Conservation (phyloP, 92 coral and sea anemone genomes). For the Porites lobata region DNA sequence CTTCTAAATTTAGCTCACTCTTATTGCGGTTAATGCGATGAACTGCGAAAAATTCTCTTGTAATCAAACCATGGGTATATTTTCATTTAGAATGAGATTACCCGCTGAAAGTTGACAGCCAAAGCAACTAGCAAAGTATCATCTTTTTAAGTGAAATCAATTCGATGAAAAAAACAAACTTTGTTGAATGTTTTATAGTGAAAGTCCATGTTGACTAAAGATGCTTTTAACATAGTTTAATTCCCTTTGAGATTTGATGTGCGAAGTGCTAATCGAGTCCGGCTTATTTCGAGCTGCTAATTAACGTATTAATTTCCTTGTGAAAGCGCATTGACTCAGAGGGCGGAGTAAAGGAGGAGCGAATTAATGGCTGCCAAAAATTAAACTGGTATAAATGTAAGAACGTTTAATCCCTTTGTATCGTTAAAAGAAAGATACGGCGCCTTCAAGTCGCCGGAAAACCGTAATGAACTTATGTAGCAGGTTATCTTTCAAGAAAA, state of each 20-base stretch:
- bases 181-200: not conserved
- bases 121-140: not conserved
- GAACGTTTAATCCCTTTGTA: slow-evolving; percentile 29
- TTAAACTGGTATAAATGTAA: slow-evolving; percentile 18
- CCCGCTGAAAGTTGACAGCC: not conserved
- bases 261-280: slow-evolving; percentile 21
- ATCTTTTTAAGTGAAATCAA: not conserved
- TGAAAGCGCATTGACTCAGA: slow-evolving; percentile 19
- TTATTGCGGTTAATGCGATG: not conserved
- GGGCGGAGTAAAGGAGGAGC: slow-evolving; percentile 41
- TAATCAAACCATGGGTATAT: not conserved
- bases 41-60: not conserved
- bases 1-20: not conserved
- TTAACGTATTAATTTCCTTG: slow-evolving; percentile 34
- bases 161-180: not conserved
- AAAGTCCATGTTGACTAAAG: slow-evolving; percentile 1
- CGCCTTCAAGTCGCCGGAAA: slow-evolving; percentile 20
- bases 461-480: not conserved
- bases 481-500: not conserved
- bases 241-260: slow-evolving; percentile 41
- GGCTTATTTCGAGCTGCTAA: slow-evolving; percentile 33
- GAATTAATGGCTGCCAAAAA: slow-evolving; percentile 3
- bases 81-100: not conserved
- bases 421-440: slow-evolving; percentile 8
- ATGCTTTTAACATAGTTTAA: slow-evolving; percentile 36